Conservation (phyloP, 2,797 vertebrate genomes). For the Myotis planiceps region DNA sequence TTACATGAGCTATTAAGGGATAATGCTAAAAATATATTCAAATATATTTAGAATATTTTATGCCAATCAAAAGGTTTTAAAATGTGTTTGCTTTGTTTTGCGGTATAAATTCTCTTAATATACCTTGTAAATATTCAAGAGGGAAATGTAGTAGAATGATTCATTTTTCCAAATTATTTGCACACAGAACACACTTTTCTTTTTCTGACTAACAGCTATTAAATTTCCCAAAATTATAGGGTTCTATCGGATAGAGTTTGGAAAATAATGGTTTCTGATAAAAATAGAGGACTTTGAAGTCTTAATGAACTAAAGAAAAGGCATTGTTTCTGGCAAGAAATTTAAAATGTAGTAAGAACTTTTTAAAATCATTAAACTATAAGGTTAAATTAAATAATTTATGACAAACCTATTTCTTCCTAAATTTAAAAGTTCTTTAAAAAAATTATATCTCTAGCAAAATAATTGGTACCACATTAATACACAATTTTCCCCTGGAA, state of each 20-base stretch:
- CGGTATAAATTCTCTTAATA: neutral
- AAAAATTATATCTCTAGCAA: neutral
- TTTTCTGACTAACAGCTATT: neutral
- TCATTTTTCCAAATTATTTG: neutral
- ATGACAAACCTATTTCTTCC: neutral
- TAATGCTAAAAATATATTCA: neutral
- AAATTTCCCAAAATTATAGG: neutral
- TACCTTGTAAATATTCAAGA: neutral
- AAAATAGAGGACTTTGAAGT: neutral
- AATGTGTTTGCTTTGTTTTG: neutral
- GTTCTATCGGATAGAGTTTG: neutral
- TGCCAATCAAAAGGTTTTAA: neutral
- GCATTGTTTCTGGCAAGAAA: neutral
- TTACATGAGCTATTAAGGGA: neutral
- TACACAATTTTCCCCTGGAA: neutral
- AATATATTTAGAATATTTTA: neutral
- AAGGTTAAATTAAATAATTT: neutral
- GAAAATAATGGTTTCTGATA: neutral
- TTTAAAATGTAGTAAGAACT: neutral
- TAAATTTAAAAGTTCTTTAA: constrained; percentile 12
- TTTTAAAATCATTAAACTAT: neutral
- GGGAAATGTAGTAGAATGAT: neutral
- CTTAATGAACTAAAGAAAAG: neutral
- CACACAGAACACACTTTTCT: neutral
- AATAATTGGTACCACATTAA: neutral